Evolutionary conservation across 2,113 vertebrate genomes (phyloP), one percentile per base, ranked within the genome.

Genomic region (Dasyurus viverrinus): DNA sequence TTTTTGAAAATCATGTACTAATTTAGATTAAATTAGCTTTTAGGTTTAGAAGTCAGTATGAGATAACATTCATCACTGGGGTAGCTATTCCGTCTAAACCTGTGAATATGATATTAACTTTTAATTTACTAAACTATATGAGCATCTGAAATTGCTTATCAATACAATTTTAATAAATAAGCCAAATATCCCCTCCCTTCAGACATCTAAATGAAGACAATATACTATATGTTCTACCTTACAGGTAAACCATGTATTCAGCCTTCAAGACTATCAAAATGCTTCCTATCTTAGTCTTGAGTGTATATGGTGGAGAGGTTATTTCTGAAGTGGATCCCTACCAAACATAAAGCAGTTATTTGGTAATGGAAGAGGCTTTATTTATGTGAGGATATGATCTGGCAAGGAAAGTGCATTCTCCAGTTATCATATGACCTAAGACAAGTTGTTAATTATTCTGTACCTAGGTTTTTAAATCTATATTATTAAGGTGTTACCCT

Each of bases 41-140:
- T 91, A 92, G 36, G 54, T 92, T 95, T 93, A 95, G n/a, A 93
- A 93, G n/a, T 92, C 68, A 93, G 60, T 57, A 54, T 95, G 92
- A 76, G 89, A 54, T 93, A 46, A 94, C 36, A 76, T 76, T 76
- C 36, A n/a, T 76, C 36, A 6, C 16, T 76, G 68, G 68, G 14
- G 19, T n/a, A 76, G 36, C 4, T n/a, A 7, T n/a, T 76, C 60
- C 36, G 11, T 76, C 12, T 76, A n/a, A 76, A 76, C 23, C 7
- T 84, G 2, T 84, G 19, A 84, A 22, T 84, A 2, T 84, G 22
- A 42, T 42, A 8, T 84, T 76, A n/a, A 76, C 36, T 76, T 76
- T 76, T n/a, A 76, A 19, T n/a, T 36, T n/a, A 76, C n/a, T n/a
- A 42, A 84, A 42, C 42, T 22, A 84, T 84, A 42, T 6, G 42